Evolutionary conservation across 2,797 vertebrate genomes (phyloP).

Genomic region (Lepus townsendii): DNA sequence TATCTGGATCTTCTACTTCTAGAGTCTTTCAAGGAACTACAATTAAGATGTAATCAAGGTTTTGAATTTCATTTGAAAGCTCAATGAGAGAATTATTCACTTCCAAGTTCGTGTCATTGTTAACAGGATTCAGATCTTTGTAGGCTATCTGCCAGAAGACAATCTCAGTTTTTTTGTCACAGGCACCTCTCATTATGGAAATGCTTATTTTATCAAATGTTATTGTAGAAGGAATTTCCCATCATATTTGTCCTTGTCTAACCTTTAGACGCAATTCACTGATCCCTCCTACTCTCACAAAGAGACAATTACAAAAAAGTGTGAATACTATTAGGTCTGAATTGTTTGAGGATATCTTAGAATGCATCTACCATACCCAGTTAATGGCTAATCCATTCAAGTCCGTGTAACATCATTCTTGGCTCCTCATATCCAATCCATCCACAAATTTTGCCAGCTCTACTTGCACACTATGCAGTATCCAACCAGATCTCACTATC

Average conservation of each 20-base stretch:
- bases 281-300: neutral
- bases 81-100: neutral
- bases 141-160: neutral
- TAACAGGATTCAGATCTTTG: neutral
- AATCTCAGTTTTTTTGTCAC: neutral
- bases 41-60: neutral
- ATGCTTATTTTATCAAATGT: neutral
- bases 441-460: neutral
- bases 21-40: neutral
- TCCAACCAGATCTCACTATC: neutral
- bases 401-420: neutral
- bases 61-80: neutral
- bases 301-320: neutral
- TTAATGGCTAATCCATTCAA: neutral
- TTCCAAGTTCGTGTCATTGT: neutral
- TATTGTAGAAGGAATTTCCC: neutral
- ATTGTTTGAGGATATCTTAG: neutral
- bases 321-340: neutral
- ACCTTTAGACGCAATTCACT: neutral
- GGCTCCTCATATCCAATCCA: neutral
- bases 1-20: neutral
- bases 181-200: neutral
- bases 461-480: slow-evolving; percentile 1
- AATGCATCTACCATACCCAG: neutral
- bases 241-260: neutral